A percentile compares a stretch with the other conserved stretches of the same genome.
phyloP scores from a whole-genome alignment of 2,113 vertebrate genomes.

The Amazona guildingii region DNA sequence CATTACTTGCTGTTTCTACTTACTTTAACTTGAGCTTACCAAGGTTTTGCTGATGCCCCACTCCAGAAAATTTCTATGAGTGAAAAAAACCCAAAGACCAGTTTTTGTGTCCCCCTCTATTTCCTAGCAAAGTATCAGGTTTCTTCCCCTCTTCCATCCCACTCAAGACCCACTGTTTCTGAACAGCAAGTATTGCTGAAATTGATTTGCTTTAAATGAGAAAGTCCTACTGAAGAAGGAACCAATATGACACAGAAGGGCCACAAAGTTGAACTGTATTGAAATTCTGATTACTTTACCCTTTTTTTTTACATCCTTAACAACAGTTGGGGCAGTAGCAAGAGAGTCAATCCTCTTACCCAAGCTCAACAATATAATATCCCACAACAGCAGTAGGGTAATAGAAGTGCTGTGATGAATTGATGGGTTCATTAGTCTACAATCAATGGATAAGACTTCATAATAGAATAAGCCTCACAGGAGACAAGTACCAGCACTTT shows the following conservation, averaged over 20 bases:
- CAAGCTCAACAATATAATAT: neutral
- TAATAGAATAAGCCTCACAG: slow-evolving; percentile 55
- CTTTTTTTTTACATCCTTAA: slow-evolving; percentile 7
- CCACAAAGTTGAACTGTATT: slow-evolving; percentile 8
- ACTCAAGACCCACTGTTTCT: neutral
- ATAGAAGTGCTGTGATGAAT: slow-evolving; percentile 68
- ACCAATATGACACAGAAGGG: neutral
- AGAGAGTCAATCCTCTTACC: slow-evolving; percentile 1
- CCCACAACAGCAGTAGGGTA: slow-evolving; percentile 51
- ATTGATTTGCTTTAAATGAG: slow-evolving; percentile 2
- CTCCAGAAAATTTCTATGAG: neutral
- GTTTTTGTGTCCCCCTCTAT: neutral
- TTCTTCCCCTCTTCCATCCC: neutral
- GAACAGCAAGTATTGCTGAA: neutral
- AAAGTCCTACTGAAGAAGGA: neutral
- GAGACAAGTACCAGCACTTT: slow-evolving; percentile 53
- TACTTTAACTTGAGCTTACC: neutral
- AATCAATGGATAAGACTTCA: slow-evolving; percentile 63
- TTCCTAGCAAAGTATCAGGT: neutral
- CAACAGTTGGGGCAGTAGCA: neutral
- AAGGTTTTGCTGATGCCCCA: neutral
- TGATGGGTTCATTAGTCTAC: slow-evolving; percentile 68
- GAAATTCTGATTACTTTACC: slow-evolving; percentile 36
- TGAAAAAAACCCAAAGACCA: rapidly evolving
- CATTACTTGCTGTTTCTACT: neutral